Evolutionary conservation across 2,797 vertebrate genomes (phyloP).

Genomic region (Nannoperca australis): DNA sequence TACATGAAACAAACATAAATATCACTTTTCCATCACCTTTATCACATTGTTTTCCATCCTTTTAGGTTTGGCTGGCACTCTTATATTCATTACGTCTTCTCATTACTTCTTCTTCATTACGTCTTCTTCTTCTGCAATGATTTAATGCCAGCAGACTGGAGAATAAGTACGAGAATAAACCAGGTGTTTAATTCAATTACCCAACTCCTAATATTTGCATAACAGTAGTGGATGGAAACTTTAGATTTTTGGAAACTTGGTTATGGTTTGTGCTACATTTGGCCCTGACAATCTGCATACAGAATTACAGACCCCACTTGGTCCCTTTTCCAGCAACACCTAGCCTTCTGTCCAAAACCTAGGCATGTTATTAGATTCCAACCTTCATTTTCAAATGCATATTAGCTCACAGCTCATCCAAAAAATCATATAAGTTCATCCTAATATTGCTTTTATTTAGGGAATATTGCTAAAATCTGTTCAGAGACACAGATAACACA

Average conservation of each 20-base stretch:
- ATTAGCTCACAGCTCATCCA: not conserved
- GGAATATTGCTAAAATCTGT: not conserved
- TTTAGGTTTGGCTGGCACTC: not conserved
- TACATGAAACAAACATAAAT: not conserved
- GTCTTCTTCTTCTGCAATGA: not conserved
- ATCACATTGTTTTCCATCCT: not conserved
- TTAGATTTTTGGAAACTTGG: not conserved
- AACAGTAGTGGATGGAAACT: not conserved
- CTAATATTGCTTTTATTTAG: not conserved
- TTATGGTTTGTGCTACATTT: not conserved
- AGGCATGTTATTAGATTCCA: not conserved
- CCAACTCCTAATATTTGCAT: not conserved
- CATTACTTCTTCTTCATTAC: not conserved
- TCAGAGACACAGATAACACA: not conserved
- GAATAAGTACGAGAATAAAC: too few relatives aligned
- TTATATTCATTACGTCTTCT: not conserved
- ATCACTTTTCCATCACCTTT: not conserved
- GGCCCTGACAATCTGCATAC: not conserved
- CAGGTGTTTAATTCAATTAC: not conserved
- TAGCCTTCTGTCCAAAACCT: not conserved
- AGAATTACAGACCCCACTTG: not conserved
- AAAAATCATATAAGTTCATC: not conserved
- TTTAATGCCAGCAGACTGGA: not conserved
- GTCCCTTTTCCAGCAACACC: not conserved
- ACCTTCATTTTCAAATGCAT: not conserved